Conservation (phyloP, 2,888 invertebrate genomes). For the Crepidodera aurea region DNA sequence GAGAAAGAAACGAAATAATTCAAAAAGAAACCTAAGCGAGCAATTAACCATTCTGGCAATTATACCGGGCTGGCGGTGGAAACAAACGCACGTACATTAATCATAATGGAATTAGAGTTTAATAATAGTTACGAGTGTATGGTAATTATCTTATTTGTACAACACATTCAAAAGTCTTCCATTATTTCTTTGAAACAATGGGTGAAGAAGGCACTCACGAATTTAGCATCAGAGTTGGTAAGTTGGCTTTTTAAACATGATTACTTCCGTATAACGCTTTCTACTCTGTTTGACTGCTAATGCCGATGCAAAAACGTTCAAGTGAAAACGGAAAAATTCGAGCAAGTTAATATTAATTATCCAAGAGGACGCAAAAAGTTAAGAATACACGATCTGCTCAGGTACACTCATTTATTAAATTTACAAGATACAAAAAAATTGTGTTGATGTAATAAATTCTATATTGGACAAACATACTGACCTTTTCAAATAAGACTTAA, state of each 20-base stretch:
- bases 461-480: no score
- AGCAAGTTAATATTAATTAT: no score
- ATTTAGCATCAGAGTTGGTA: slow-evolving; percentile 35
- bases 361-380: no score
- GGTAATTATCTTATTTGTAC: slow-evolving; percentile 38
- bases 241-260: slow-evolving; percentile 7
- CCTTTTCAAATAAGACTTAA: no score
- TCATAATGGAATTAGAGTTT: slow-evolving; percentile 39
- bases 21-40: slow-evolving; percentile 7
- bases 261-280: slow-evolving; percentile 26
- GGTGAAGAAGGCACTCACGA: slow-evolving; percentile 35
- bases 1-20: slow-evolving; percentile 9
- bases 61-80: slow-evolving; percentile 31
- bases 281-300: neutral
- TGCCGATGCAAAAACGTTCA: no score
- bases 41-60: slow-evolving; percentile 26
- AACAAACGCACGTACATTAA: slow-evolving; percentile 35
- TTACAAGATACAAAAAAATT: no score
- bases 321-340: no score
- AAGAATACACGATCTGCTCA: no score
- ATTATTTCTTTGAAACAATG: slow-evolving; percentile 36
- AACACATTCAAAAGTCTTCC: slow-evolving; percentile 30
- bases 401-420: no score
- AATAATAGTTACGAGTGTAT: slow-evolving; percentile 35
- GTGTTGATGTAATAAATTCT: no score